Base-by-base conservation (phyloP, 2,888 invertebrate genomes). In the Thecophora atra region DNA sequence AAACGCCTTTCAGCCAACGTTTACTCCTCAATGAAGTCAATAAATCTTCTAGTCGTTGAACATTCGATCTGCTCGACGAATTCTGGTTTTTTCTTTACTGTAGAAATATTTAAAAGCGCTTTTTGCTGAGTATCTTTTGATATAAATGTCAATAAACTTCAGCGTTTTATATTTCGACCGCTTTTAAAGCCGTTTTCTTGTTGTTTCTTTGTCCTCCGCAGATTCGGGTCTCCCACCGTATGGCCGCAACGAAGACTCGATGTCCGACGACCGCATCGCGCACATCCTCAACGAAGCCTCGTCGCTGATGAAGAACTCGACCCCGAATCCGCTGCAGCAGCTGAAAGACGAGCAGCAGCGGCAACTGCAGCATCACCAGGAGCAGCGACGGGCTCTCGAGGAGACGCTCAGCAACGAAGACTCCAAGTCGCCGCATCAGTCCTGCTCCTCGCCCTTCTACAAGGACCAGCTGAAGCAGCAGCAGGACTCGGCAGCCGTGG, bases 221-320 rank as follows among this genome's bases (percentile, higher is more conserved):
- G 95, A 96, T 86, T 92, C 94, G 78, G 91, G 91, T 74, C 90
- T 94, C 85, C 91, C 94, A 70, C 91, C 92, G 42, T 95, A 94
- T 84, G 93, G 92, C 69, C 90, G 94, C 74, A 89, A 92, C 62
- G 93, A 93, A 69, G 90, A 93, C 84, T 91, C 92, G 78, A 91
- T 92, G 80, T 95, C 95, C 37, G 98, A 98, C 83, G 98, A 98
- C 81, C 90, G 98, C 76, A 92, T 98, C 77, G 94, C 94, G 65
- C 97, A 97, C 86, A 97, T 98, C 83, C 91, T 98, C 73, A 94
- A 90, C 82, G 98, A 98, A 83, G 97, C 98, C 26, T 94, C 95
- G 69, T 94, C 95, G 80, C 91, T 96, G 82, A 95, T 97, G 91
- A 93, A 94, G 88, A 79, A 77, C 64, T 89, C 89, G 1, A 78